Conservation (phyloP, 2,888 invertebrate species). For the Perdita meconis region DNA sequence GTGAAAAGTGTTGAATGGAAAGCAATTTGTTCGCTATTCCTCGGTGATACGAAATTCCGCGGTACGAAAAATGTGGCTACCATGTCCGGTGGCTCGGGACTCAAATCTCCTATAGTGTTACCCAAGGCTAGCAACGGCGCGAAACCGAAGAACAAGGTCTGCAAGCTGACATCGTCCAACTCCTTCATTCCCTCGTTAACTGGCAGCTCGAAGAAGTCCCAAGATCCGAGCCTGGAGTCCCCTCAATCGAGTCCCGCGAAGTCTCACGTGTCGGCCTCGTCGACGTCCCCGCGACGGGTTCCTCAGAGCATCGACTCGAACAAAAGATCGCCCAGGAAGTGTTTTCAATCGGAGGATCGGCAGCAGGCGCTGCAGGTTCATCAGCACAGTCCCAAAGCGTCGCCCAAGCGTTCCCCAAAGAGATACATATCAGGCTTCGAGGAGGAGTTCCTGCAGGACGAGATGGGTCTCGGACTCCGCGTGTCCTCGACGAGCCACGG, state of each 20-base stretch:
- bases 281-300: conserved; percentile 51
- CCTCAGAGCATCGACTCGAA: conserved; percentile 39
- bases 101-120: conserved; percentile 69
- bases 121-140: conserved; percentile 71
- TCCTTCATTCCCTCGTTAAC: conserved; percentile 45
- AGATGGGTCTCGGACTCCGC: conserved; percentile 73
- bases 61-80: conserved; percentile 69
- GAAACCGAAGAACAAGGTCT: conserved; percentile 74
- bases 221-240: conserved; percentile 41
- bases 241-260: conserved; percentile 48
- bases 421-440: conserved; percentile 62
- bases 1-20: neutral
- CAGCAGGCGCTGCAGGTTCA: conserved; percentile 36
- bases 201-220: conserved; percentile 30
- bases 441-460: conserved; percentile 65
- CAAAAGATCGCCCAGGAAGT: conserved; percentile 66
- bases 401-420: conserved; percentile 65
- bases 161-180: conserved; percentile 68
- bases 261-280: conserved; percentile 38
- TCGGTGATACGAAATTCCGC: neutral
- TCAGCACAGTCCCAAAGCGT: conserved; percentile 44
- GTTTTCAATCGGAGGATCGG: conserved; percentile 53
- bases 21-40: neutral
- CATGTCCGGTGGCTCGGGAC: conserved; percentile 75
- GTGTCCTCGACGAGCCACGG: conserved; percentile 48